These are phyloP conservation scores for Takifugu bimaculatus DNA, from an alignment of 2,113 vertebrate genomes.

Conservation along the genomic window DNA sequence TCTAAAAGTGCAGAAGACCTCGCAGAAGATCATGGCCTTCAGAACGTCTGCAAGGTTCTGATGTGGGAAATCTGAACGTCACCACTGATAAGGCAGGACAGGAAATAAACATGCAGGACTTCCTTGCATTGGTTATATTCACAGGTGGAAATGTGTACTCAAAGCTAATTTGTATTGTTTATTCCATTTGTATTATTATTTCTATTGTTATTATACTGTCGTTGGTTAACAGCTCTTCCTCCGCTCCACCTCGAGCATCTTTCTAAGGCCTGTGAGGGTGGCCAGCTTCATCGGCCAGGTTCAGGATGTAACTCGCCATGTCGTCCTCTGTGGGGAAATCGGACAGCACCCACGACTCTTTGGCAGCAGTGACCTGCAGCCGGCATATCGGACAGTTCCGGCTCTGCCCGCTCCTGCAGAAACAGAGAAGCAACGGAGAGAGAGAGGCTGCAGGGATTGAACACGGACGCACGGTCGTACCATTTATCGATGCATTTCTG, in stretches of 20 bases:
- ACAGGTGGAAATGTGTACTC: too few relatives aligned
- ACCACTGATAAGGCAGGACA: neutral
- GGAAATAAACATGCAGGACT: too few relatives aligned
- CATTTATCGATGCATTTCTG: slow-evolving; percentile 99
- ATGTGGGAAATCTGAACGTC: neutral
- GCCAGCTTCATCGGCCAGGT: slow-evolving; percentile 92
- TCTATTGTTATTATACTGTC: too few relatives aligned
- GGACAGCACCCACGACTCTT: slow-evolving; percentile 96
- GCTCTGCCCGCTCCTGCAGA: slow-evolving; percentile 89
- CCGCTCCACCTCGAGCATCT: too few relatives aligned
- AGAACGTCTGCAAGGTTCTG: neutral
- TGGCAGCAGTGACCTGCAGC: slow-evolving; percentile 87
- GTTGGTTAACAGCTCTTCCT: too few relatives aligned
- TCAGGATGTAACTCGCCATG: slow-evolving; percentile 91
- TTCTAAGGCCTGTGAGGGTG: slow-evolving; percentile 86
- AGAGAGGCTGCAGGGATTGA: neutral
- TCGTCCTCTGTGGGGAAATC: slow-evolving; percentile 95
- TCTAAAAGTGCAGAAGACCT: slow-evolving; percentile 17
- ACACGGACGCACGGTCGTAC: slow-evolving; percentile 60
- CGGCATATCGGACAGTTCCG: slow-evolving; percentile 95
- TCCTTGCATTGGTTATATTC: too few relatives aligned
- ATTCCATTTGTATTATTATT: too few relatives aligned
- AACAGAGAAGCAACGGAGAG: neutral
- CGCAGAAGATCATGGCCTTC: neutral
- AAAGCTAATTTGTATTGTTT: too few relatives aligned